Conservation (phyloP, 2,888 invertebrate genomes). For the Lamellibrachia satsuma region DNA sequence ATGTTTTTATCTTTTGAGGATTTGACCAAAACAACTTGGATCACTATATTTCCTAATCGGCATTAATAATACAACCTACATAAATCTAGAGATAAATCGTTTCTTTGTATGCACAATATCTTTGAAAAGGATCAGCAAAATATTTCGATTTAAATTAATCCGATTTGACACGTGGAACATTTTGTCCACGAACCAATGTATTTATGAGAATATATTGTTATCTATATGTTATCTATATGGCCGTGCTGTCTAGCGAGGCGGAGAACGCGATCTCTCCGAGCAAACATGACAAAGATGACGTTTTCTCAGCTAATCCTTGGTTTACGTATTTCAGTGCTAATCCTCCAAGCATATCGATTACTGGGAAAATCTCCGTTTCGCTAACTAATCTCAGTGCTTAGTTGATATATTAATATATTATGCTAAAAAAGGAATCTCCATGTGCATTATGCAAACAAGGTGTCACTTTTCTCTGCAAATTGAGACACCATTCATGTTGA, state of each 20-base stretch:
- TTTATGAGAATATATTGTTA: not conserved
- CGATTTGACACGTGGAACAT: not conserved
- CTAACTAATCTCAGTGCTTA: not conserved
- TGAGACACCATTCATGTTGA: not conserved
- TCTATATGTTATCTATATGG: too few species aligned
- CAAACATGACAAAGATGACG: not conserved
- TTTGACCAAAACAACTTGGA: not conserved
- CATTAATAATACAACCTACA: not conserved
- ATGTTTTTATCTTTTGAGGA: not conserved
- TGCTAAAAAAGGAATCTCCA: not conserved
- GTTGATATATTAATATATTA: not conserved
- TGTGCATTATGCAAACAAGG: not conserved
- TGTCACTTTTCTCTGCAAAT: not conserved
- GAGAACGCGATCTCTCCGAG: not conserved
- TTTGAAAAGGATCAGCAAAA: not conserved
- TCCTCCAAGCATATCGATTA: not conserved
- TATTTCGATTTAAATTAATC: not conserved
- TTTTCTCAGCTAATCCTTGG: not conserved
- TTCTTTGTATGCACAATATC: not conserved
- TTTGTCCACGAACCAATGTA: not conserved
- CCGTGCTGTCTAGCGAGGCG: not conserved
- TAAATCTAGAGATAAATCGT: not conserved
- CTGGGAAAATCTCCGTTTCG: not conserved
- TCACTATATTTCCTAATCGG: not conserved
- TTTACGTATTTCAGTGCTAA: not conserved